Conservation (phyloP, 2,797 vertebrate species). For the Argentina silus region DNA sequence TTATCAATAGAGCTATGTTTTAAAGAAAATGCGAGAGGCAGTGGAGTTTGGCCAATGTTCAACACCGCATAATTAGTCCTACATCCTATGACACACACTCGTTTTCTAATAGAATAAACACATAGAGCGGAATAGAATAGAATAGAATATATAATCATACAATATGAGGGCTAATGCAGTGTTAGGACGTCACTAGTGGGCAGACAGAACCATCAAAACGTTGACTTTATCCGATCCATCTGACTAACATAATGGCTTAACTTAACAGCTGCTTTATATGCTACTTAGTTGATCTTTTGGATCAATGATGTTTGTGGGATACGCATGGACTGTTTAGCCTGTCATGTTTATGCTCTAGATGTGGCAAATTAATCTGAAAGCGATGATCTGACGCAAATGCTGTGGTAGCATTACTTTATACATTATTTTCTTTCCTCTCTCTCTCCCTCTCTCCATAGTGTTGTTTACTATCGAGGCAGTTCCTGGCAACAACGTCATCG, state of each 20-base stretch:
- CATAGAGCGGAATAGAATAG: background rate
- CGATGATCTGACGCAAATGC: background rate
- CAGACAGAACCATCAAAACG: no score
- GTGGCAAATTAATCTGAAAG: background rate
- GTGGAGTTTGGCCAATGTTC: background rate
- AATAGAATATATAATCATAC: background rate
- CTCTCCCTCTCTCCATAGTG: constrained; percentile 54
- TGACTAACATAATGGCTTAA: no score
- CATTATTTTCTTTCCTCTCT: background rate
- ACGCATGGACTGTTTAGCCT: background rate
- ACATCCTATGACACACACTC: no score
- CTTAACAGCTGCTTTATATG: no score
- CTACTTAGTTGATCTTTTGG: no score
- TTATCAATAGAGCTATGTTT: constrained; percentile 15
- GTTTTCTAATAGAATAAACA: no score
- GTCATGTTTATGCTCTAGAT: background rate
- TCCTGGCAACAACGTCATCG: constrained; percentile 87
- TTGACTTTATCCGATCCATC: no score
- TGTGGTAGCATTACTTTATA: no score
- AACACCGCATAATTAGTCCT: background rate
- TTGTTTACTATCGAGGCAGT: constrained; percentile 84
- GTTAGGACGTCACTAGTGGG: background rate
- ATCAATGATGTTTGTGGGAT: no score
- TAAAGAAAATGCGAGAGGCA: background rate
- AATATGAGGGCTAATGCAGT: background rate